Conservation (phyloP, 2,888 invertebrate species). For the Drosophila mimetica region DNA sequence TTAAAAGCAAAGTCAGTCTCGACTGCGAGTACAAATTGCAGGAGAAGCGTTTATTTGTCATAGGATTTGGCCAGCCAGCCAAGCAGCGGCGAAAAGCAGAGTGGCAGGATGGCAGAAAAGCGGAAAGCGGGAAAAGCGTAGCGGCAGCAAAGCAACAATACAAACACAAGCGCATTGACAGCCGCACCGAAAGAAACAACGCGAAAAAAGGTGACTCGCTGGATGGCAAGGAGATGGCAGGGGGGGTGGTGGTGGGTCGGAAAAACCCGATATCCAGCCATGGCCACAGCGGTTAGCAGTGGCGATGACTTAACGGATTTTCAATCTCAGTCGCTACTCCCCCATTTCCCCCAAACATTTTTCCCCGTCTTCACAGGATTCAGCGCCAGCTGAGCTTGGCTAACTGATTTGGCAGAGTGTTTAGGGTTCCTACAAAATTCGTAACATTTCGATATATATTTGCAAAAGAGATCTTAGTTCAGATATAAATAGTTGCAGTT, state of each 20-base stretch:
- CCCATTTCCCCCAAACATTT: not conserved
- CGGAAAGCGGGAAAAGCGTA: conserved; percentile 24
- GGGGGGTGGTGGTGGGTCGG: not conserved
- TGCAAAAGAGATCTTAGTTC: no score
- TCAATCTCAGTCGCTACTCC: conserved; percentile 67
- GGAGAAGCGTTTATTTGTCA: conserved; percentile 70
- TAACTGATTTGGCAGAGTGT: conserved; percentile 2
- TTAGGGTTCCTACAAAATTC: not conserved
- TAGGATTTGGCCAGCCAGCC: conserved; percentile 63
- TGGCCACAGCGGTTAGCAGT: conserved; percentile 72
- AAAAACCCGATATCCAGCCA: conserved; percentile 38
- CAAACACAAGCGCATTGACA: conserved; percentile 70
- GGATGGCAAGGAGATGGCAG: not conserved
- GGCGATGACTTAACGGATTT: conserved; percentile 81
- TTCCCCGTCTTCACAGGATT: not conserved
- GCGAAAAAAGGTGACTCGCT: conserved; percentile 18
- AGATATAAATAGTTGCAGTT: no score
- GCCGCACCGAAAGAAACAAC: conserved; percentile 42
- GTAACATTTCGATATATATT: not conserved
- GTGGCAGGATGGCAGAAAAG: conserved; percentile 6
- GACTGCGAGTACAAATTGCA: conserved; percentile 61
- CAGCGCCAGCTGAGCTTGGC: conserved; percentile 27
- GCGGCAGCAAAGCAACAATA: conserved; percentile 60
- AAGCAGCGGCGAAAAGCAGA: conserved; percentile 20
- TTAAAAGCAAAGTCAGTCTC: conserved; percentile 68